Evolutionary conservation across 2,888 invertebrate genomes (phyloP), one percentile per base, ranked within the genome.

Genomic region (Eumerus sabulonum): DNA sequence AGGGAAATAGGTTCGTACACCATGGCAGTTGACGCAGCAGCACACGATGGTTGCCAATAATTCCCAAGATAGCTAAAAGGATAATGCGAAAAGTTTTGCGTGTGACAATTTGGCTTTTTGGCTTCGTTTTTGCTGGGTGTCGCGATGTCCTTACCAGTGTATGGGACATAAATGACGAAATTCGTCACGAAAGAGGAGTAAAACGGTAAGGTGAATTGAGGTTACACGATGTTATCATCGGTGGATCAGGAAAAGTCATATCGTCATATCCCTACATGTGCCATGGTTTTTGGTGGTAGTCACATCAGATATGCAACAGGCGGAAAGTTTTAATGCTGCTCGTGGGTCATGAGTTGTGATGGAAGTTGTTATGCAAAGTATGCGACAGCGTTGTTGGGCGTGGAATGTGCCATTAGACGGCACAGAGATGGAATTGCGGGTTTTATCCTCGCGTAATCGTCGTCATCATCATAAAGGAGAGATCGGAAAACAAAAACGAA

Each of bases 261-360:
- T 16, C 16, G 16, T 19, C 27, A 42, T 27, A 27, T 27, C 27
- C 27, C 27, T 27, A 27, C 27, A 7, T n/a, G n/a, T n/a, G n/a
- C n/a, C n/a, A n/a, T 27, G 3, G 27, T 27, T 27, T 13, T n/a
- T n/a, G n/a, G n/a, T 56, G 38, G 56, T 66, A 64, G 51, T 66
- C 53, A 44, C 77, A 77, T 77, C 72, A 72, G 77, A 72, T 77
- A 77, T 72, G 72, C 77, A 77, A 77, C 77, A 77, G 72, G 77
- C 77, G 72, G 57, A 77, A 77, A 72, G 53, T 72, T 77, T 72
- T 68, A 77, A 77, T 59, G 67, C 63, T 59, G 67, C 63, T 47
- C 38, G 19, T 36, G 60, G 57, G 67, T 68, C 72, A 72, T 63
- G 72, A 72, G 53, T 77, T 77, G 42, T 27, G 27, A n/a, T 62